Evolutionary conservation across 2,888 invertebrate genomes (phyloP).

Genomic region (Cerceris ruficornis): DNA sequence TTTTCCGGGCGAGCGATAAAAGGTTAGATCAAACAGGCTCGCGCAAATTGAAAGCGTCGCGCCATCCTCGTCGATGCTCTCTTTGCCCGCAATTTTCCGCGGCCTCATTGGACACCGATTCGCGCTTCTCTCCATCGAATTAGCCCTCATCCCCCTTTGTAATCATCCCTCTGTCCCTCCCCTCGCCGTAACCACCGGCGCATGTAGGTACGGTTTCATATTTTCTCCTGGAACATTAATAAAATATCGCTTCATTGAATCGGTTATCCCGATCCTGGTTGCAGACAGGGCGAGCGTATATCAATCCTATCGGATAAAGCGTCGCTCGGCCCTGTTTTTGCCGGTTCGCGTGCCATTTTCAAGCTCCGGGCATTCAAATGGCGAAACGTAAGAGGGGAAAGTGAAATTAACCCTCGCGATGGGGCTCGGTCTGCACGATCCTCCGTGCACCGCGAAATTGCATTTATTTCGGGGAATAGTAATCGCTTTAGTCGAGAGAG

Average conservation of each 20-base stretch:
- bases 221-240: slow-evolving; percentile 60
- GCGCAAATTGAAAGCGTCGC: slow-evolving; percentile 42
- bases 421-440: slow-evolving; percentile 11
- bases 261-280: slow-evolving; percentile 43
- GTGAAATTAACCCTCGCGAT: slow-evolving; percentile 25
- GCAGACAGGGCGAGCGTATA: slow-evolving; percentile 33
- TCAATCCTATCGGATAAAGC: slow-evolving; percentile 50
- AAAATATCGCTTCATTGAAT: slow-evolving; percentile 62
- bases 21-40: slow-evolving; percentile 29
- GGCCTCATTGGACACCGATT: slow-evolving; percentile 29
- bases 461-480: background rate
- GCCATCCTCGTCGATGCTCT: slow-evolving; percentile 19
- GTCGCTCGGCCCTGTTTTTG: slow-evolving; percentile 28
- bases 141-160: slow-evolving; percentile 54
- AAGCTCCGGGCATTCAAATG: slow-evolving; percentile 9
- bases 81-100: slow-evolving; percentile 15
- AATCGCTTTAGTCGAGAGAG: no score
- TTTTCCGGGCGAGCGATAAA: slow-evolving; percentile 13
- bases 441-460: background rate
- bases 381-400: slow-evolving; percentile 5
- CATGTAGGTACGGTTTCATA: slow-evolving; percentile 32
- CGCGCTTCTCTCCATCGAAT: slow-evolving; percentile 55
- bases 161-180: slow-evolving; percentile 29
- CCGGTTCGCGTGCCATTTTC: slow-evolving; percentile 40
- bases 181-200: background rate